A percentile compares a stretch with the other conserved stretches of the same genome.
Conservation (phyloP, 2,797 vertebrate genomes). For the Sebastes taczanowskii region DNA sequence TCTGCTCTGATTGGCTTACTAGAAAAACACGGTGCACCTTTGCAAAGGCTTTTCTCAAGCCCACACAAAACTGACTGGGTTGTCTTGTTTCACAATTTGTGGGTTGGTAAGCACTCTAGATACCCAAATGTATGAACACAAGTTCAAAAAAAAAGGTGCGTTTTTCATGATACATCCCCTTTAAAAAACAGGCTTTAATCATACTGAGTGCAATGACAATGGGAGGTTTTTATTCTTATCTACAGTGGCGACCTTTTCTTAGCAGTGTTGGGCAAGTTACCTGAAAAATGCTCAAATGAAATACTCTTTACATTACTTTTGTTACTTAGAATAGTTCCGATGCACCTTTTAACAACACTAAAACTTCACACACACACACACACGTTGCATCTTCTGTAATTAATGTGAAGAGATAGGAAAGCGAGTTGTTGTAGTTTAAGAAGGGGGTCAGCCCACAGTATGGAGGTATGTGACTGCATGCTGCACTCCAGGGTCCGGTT, state of each 20-base stretch:
- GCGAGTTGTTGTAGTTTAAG: not conserved
- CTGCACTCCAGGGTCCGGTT: not conserved
- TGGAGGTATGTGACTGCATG: not conserved
- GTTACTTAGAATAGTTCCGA: not conserved
- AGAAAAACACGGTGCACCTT: not conserved
- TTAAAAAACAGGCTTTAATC: constrained; percentile 17
- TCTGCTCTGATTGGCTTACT: not conserved
- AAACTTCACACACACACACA: not conserved
- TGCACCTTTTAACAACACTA: not conserved
- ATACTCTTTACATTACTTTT: not conserved
- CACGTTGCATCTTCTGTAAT: not conserved
- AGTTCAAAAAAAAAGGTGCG: too few relatives aligned
- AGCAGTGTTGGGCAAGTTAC: not conserved
- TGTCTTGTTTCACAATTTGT: too few relatives aligned
- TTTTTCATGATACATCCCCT: not conserved
- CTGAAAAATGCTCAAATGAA: not conserved
- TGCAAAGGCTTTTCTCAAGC: not conserved
- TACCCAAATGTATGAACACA: too few relatives aligned
- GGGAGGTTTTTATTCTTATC: not conserved
- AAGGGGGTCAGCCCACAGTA: not conserved
- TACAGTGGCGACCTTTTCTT: not conserved
- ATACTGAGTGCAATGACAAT: not conserved
- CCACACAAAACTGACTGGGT: too few relatives aligned
- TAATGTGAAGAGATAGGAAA: not conserved
- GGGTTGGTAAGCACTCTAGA: too few relatives aligned